Evolutionary conservation across 2,113 vertebrate species (phyloP).

Genomic region (Apteryx mantelli): DNA sequence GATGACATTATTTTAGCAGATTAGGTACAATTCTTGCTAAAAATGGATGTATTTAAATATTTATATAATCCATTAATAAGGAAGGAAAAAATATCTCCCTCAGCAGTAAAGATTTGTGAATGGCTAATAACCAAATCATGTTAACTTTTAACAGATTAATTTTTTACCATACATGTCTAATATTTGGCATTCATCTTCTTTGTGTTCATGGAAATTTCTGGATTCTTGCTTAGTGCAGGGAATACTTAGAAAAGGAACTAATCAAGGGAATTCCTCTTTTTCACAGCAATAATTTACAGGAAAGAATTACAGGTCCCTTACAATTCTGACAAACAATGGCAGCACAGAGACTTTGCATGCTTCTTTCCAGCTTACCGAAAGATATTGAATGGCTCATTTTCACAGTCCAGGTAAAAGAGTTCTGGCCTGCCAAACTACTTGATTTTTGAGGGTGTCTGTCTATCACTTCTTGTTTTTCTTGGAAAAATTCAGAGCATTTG

Average conservation of each 20-base stretch:
- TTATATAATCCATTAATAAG: not conserved
- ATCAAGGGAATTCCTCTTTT: not conserved
- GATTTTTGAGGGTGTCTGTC: not conserved
- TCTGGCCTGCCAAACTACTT: not conserved
- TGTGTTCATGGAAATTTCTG: not conserved
- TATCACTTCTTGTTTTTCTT: not conserved
- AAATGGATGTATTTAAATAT: constrained; percentile 15
- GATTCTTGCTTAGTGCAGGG: not conserved
- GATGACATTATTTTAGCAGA: not conserved
- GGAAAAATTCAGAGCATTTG: not conserved
- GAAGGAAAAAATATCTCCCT: not conserved
- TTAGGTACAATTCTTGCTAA: not conserved
- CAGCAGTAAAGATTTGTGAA: not conserved
- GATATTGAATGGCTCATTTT: not conserved
- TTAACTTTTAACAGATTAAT: not conserved
- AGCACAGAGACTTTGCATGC: not conserved
- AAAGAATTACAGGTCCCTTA: not conserved
- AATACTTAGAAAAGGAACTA: not conserved
- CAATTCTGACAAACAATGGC: not conserved
- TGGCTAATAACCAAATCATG: not conserved
- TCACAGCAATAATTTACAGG: not conserved
- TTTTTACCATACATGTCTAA: not conserved
- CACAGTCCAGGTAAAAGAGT: not conserved
- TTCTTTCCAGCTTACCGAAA: not conserved
- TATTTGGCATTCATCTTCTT: not conserved